Base-by-base conservation (phyloP, 2,113 vertebrate species). In the Lagopus muta region DNA sequence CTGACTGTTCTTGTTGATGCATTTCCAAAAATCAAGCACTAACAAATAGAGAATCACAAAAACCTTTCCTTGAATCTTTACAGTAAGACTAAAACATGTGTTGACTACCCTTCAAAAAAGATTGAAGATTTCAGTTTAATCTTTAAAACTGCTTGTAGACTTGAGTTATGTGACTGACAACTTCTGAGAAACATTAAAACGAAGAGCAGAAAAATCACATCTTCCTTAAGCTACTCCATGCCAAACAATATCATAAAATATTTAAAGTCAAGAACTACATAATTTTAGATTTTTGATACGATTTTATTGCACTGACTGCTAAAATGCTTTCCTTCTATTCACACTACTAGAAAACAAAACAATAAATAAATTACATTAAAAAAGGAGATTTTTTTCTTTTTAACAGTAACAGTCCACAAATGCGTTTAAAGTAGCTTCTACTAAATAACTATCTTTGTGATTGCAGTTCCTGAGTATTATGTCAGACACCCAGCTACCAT, bases 41-140 rank as follows among this genome's bases (percentile, higher is more conserved):
- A 69, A 72, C 28, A 62, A 58, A 78, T 9, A 74, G 55, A 76
- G 43, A 77, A 81, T 55, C 27, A 42, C 27, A 78, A 77, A 90
- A 78, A 8, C 8, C 38, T 18, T 50, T 81, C 45, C 38, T 54
- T 28, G n/a, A 60, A 74, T n/a, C 47, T 90, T 86, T 32, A 77
- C 11, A 40, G 40, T 28, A 6, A 32, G 80, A 94, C 85, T 88
- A 85, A 70, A 89, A 73, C 58, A 57, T 2, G 4, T 74, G 52
- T 45, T 77, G 73, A 71, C 65, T 84, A 67, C 17, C 21, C 42
- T 71, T 90, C 52, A 88, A 84, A 40, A 7, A 90, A 64, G 57
- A 94, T 8, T 71, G 73, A 95, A 86, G 61, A 58, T 11, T 81
- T 88, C 24, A 74, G 43, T 91, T 89, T 89, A 42, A 48, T 84